A percentile compares a stretch with the other conserved stretches of the same genome.
phyloP scores from a whole-genome alignment of 2,888 invertebrate species.

The Campoplex capitator region DNA sequence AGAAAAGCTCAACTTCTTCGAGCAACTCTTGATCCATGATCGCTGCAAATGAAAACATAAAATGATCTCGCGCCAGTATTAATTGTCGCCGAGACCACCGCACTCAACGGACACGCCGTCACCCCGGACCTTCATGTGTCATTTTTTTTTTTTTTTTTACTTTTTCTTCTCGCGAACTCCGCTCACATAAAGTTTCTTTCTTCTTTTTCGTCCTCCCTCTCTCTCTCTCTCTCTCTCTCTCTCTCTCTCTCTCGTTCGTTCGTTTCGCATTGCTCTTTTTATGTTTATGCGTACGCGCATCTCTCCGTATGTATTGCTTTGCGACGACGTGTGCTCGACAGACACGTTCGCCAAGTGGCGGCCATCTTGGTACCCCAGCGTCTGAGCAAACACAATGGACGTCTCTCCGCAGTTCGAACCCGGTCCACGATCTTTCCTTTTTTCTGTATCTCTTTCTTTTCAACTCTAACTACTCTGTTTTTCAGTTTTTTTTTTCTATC shows the following conservation, averaged over 20 bases:
- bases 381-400: constrained; percentile 73
- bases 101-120: constrained; percentile 54
- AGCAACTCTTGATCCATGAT: constrained; percentile 6
- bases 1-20: not conserved
- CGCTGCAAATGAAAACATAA: constrained; percentile 79
- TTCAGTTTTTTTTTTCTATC: not conserved
- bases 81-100: constrained; percentile 75
- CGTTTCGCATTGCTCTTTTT: constrained; percentile 15
- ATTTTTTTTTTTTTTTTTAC: constrained; percentile 1
- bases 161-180: constrained; percentile 6
- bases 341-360: constrained; percentile 67
- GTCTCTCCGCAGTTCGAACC: constrained; percentile 65
- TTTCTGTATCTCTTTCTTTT: not conserved
- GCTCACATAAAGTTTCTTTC: constrained; percentile 45
- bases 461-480: not conserved
- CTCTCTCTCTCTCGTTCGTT: constrained; percentile 69
- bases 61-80: constrained; percentile 80
- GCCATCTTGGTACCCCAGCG: constrained; percentile 80
- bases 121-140: constrained; percentile 47
- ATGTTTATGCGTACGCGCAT: not conserved
- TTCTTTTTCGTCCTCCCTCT: constrained; percentile 64
- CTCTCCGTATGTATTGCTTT: constrained; percentile 21
- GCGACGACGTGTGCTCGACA: constrained; percentile 50
- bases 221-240: constrained; percentile 69
- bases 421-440: constrained; percentile 44